Base-by-base conservation (phyloP, 2,113 vertebrate species). In the Cricetomys ansorgei region DNA sequence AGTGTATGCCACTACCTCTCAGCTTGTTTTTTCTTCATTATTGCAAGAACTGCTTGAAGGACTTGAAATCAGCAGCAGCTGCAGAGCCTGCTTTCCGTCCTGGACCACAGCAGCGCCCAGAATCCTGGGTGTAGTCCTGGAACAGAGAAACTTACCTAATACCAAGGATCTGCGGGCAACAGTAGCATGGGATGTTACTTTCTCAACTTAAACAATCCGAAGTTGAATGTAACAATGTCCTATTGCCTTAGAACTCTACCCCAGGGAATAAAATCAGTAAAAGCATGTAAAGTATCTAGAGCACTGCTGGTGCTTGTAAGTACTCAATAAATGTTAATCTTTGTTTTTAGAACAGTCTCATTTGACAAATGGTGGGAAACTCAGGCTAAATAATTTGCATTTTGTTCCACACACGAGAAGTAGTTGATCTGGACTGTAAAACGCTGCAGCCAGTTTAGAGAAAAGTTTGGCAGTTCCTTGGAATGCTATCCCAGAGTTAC, bases 381-480 rank as follows among this genome's bases (percentile, higher is more conserved):
- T 75, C 75, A 95, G 86, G 23, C 75, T 85, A 94, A 94, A 76
- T 85, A 43, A 88, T 96, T 79, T 94, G 15, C 55, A 83, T 87
- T 75, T 94, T 29, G 7, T 81, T 94, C 40, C 40, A 27, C 12
- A 92, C 62, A 64, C 75, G 87, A 95, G 57, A 72, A 80, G 43
- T 87, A 53, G 73, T 69, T 94, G 83, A 70, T 92, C 57, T 69
- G n/a, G 62, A 79, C n/a, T 79, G 21, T 84, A 79, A 96, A 95
- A 65, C 40, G 53, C 64, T 75, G 5, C 1, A 57, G 70, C 50
- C 37, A 62, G 43, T 94, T 79, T 80, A 79, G 69, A 79, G 57
- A 94, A 79, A 21, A 89, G 53, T 55, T 64, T 75, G 43, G 48
- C 53, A 75, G 34, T 88, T 96, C 55, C 37, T 96, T 55, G 83